Evolutionary conservation across 1,140 invertebrate species (phyloP), one percentile per base, ranked within the genome.

Genomic region (Apis cerana): DNA sequence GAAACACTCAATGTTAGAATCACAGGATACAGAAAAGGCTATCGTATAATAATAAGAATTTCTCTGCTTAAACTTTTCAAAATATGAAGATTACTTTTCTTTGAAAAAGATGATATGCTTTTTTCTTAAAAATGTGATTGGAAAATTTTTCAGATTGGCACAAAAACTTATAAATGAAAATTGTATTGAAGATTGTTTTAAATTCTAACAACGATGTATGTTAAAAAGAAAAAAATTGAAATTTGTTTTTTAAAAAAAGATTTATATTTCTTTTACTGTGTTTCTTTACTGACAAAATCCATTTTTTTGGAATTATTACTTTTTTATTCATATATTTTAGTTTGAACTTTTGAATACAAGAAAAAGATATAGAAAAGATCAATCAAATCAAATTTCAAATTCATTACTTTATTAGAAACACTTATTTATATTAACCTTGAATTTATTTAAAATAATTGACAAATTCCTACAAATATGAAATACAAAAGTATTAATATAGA

Each of bases 61-160:
- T 52, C 50, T 52, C 23, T 27, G 17, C 13, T 27, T 50, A 65
- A 10, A 54, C 23, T 43, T 65, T 76, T 33, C 50, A 50, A 54
- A 27, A 23, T 21, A 65, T n/a, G 61, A 76, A 76, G 61, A 76
- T 65, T 50, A 54, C 75, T 76, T 15, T 9, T 27, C 50, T 65
- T 43, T 65, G 1, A 64, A 75, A 75, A 48, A 19, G 74, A 68
- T 65, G n/a, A 78, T 78, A 69, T 15, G 17, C 23, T 76, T 78
- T 62, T 67, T 59, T 78, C 64, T 65, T 43, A 65, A 69, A 58
- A 43, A 17, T 78, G 54, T 58, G 43, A 33, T 58, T 59, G 21
- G 21, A 23, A 64, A 19, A 33, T 33, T 59, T 65, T 69, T 78
- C 33, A 48, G 54, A 23, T 50, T 15, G 58, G 27, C 33, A 69